A percentile compares a stretch with the other conserved stretches of the same genome.
These are phyloP conservation scores for Syngnathus scovelli DNA, from an alignment of 2,113 vertebrate genomes.

Conservation along the genomic window DNA sequence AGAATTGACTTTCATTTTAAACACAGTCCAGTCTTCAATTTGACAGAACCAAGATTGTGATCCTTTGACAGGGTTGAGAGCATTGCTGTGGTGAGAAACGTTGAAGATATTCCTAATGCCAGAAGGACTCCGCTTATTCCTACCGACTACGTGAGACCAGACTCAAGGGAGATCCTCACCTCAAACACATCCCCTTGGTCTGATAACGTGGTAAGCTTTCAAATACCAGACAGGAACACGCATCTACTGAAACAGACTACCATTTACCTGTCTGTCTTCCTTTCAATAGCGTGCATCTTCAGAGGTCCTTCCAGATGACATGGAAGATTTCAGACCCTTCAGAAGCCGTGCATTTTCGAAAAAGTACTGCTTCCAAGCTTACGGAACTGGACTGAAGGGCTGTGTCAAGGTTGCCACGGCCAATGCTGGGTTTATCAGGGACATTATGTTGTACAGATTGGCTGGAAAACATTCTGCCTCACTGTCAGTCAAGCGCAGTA, in stretches of 20 bases:
- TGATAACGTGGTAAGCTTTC: constrained; percentile 30
- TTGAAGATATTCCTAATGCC: constrained; percentile 56
- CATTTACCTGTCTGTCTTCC: constrained; percentile 1
- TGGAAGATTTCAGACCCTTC: not conserved
- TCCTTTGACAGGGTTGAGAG: constrained; percentile 65
- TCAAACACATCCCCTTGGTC: constrained; percentile 18
- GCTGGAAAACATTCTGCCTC: constrained; percentile 64
- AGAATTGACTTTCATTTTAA: constrained; percentile 3
- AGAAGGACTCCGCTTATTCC: constrained; percentile 69
- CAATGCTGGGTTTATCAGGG: constrained; percentile 61
- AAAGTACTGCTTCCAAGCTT: constrained; percentile 51
- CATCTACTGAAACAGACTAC: not conserved
- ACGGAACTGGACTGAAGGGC: constrained; percentile 57
- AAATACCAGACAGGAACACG: not conserved
- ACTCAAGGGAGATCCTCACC: constrained; percentile 52
- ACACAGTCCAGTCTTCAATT: not conserved
- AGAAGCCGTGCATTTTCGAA: constrained; percentile 20
- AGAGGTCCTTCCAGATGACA: constrained; percentile 44
- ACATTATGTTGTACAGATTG: constrained; percentile 55
- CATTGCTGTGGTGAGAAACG: constrained; percentile 72
- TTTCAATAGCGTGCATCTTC: constrained; percentile 49
- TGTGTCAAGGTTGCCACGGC: constrained; percentile 60
- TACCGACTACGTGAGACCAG: constrained; percentile 5
- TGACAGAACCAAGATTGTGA: not conserved
- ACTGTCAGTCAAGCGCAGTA: constrained; percentile 68